Conservation (phyloP, 2,888 invertebrate genomes). For the Itoplectis maculator region DNA sequence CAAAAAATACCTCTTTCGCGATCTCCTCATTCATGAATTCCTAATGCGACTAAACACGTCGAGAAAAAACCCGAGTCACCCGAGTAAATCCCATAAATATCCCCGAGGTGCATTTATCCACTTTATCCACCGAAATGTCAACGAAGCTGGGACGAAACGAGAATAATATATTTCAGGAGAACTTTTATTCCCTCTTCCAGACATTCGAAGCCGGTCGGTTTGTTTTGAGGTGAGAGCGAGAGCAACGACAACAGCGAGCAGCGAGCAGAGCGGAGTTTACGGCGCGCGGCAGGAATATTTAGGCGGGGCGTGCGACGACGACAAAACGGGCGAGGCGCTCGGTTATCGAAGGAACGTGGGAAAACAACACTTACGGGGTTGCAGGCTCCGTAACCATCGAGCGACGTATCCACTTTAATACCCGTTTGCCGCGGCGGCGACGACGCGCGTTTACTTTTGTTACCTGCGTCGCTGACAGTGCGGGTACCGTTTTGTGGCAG, state of each 20-base stretch:
- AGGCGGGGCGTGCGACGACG: constrained; percentile 69
- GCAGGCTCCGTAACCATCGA: constrained; percentile 49
- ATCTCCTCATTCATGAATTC: constrained; percentile 21
- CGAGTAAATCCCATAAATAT: constrained; percentile 43
- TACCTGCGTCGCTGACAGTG: not conserved
- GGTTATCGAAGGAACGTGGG: constrained; percentile 67
- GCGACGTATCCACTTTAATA: constrained; percentile 17
- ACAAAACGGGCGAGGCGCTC: constrained; percentile 58
- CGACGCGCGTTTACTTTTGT: not conserved
- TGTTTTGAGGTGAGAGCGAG: constrained; percentile 28
- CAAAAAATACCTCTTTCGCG: constrained; percentile 29
- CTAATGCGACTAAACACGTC: constrained; percentile 23
- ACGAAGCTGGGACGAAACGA: constrained; percentile 49
- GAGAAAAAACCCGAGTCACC: not conserved
- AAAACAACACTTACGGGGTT: constrained; percentile 61
- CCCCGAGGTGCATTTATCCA: constrained; percentile 39
- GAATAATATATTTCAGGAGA: constrained; percentile 52
- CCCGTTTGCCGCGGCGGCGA: not conserved
- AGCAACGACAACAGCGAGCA: no score
- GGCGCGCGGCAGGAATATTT: constrained; percentile 66
- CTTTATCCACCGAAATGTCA: constrained; percentile 27
- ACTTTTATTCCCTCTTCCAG: constrained; percentile 31
- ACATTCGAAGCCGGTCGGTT: constrained; percentile 35
- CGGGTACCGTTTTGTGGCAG: constrained; percentile 7
- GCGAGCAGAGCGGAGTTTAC: constrained; percentile 34